A percentile compares a stretch with the other conserved stretches of the same genome.
These are phyloP conservation scores for Sebastiscus tertius DNA, from an alignment of 2,797 vertebrate genomes.

Conservation along the genomic window DNA sequence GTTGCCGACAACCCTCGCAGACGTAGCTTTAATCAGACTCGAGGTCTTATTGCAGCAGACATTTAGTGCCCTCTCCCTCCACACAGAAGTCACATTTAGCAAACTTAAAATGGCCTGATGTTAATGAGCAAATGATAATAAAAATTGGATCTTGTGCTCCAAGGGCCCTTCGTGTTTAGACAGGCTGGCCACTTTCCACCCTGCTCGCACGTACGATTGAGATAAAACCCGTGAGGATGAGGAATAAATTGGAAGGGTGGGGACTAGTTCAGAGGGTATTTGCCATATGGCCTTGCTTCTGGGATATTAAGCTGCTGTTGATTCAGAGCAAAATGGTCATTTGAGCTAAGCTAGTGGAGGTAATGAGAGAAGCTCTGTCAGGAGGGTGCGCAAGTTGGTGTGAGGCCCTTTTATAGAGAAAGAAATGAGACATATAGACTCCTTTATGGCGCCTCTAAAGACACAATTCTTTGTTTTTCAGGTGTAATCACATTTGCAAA, in stretches of 20 bases:
- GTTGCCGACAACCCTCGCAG: constrained; percentile 13
- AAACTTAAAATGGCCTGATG: constrained; percentile 54
- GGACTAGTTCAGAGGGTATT: constrained; percentile 21
- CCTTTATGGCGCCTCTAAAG: background rate
- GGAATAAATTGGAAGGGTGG: constrained; percentile 43
- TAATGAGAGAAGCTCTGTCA: constrained; percentile 36
- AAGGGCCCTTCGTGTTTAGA: constrained; percentile 39
- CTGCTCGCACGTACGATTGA: constrained; percentile 22
- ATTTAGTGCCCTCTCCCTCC: constrained; percentile 24
- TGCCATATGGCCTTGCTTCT: constrained; percentile 36
- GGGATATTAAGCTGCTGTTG: constrained; percentile 46
- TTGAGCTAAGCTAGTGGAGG: constrained; percentile 27
- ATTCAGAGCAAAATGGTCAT: constrained; percentile 26
- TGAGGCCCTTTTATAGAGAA: constrained; percentile 11
- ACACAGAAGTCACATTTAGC: constrained; percentile 58
- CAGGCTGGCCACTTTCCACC: constrained; percentile 40
- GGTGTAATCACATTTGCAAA: constrained; percentile 37
- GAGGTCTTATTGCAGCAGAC: constrained; percentile 32
- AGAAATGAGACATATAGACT: constrained; percentile 1
- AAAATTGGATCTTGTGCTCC: constrained; percentile 40
- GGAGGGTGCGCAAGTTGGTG: background rate
- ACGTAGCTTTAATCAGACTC: constrained; percentile 43
- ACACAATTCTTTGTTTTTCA: background rate
- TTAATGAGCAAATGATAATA: constrained; percentile 62
- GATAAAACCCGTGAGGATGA: constrained; percentile 36